Evolutionary conservation across 2,888 invertebrate species (phyloP).

Genomic region (Eupsilia transversa): DNA sequence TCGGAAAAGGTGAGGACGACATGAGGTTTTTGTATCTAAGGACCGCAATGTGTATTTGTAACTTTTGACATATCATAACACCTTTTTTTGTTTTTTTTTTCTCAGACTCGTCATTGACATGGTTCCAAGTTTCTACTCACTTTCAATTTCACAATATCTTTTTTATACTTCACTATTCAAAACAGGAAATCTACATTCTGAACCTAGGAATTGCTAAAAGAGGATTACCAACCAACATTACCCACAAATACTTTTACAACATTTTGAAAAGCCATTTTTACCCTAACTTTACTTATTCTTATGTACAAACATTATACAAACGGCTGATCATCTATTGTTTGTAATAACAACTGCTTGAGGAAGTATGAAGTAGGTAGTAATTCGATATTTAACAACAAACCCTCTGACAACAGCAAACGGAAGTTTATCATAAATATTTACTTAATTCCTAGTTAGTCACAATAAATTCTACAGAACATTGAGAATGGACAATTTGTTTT

Average conservation of each 20-base stretch:
- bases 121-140: background rate
- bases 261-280: slow-evolving; percentile 2
- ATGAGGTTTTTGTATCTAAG: background rate
- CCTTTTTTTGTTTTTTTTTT: background rate
- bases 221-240: background rate
- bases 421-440: slow-evolving; percentile 32
- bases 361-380: slow-evolving; percentile 5
- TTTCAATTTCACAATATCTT: background rate
- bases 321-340: slow-evolving; percentile 43
- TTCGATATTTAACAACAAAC: slow-evolving; percentile 5
- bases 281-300: background rate
- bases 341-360: background rate
- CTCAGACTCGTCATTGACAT: background rate
- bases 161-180: background rate
- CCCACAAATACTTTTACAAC: background rate
- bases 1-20: slow-evolving; percentile 82
- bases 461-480: slow-evolving; percentile 6
- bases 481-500: slow-evolving; percentile 35
- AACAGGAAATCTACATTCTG: background rate
- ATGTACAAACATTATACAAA: background rate
- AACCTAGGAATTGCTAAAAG: background rate
- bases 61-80: background rate
- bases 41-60: background rate
- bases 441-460: background rate
- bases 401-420: background rate